Evolutionary conservation across 2,113 vertebrate species (phyloP).

Genomic region (Mustelus asterias): DNA sequence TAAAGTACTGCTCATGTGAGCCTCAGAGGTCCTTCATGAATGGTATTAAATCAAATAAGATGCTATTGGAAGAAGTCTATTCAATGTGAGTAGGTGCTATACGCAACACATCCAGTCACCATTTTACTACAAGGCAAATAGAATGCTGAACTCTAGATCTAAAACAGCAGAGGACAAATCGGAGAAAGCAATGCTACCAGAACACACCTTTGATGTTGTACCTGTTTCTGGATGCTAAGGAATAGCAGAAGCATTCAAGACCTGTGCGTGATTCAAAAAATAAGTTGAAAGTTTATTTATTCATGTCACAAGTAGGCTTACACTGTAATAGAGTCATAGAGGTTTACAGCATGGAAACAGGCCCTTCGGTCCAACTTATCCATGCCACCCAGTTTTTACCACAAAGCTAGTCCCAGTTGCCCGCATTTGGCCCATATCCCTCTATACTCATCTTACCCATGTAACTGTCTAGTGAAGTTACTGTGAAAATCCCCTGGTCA

Average conservation of each 20-base stretch:
- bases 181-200: neutral
- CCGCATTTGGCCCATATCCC: no score
- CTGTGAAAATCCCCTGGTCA: no score
- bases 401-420: no score
- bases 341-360: no score
- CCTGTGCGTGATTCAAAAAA: neutral
- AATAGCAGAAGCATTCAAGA: neutral
- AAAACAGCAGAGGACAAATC: neutral
- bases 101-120: neutral
- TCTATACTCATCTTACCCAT: no score
- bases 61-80: neutral
- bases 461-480: no score
- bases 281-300: no score
- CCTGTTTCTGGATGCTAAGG: neutral
- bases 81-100: neutral
- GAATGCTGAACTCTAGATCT: neutral
- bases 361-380: no score
- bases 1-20: neutral
- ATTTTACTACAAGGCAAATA: neutral
- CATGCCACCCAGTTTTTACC: no score
- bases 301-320: no score
- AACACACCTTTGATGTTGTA: neutral
- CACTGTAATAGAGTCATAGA: no score
- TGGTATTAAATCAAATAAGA: neutral
- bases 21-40: neutral